Conservation (phyloP, 2,888 invertebrate species). For the Copidosoma aretas region DNA sequence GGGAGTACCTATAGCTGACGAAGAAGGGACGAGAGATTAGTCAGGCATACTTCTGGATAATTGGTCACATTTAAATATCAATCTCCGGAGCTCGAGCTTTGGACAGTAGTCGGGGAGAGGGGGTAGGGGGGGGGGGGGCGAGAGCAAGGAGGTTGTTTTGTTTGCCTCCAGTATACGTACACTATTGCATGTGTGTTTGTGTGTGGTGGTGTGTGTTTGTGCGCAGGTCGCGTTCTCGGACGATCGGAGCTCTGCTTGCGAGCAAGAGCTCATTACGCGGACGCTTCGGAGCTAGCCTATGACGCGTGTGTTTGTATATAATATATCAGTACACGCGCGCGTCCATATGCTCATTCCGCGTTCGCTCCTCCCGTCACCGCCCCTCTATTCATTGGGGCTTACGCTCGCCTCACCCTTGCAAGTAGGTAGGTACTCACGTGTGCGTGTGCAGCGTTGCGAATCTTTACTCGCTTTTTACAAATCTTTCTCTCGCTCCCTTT, state of each 20-base stretch:
- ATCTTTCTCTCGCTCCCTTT: neutral
- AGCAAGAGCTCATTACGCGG: too few species aligned
- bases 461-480: neutral
- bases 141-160: too few species aligned
- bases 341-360: neutral
- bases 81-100: slow-evolving; percentile 38
- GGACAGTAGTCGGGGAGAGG: slow-evolving; percentile 19
- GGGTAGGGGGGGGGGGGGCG: slow-evolving; percentile 16
- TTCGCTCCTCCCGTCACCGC: neutral
- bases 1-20: too few species aligned
- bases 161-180: too few species aligned
- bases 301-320: too few species aligned
- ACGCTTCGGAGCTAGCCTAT: too few species aligned
- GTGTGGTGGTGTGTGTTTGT: too few species aligned
- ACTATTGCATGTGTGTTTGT: too few species aligned
- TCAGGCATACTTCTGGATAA: slow-evolving; percentile 45
- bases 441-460: neutral
- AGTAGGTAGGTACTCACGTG: neutral
- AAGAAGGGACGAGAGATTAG: slow-evolving; percentile 15
- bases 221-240: neutral
- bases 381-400: neutral
- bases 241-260: slow-evolving; percentile 5
- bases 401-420: neutral
- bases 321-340: too few species aligned
- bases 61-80: slow-evolving; percentile 52